These are phyloP conservation scores for Aricia artaxerxes DNA, from an alignment of 2,888 invertebrate genomes.

Conservation along the genomic window DNA sequence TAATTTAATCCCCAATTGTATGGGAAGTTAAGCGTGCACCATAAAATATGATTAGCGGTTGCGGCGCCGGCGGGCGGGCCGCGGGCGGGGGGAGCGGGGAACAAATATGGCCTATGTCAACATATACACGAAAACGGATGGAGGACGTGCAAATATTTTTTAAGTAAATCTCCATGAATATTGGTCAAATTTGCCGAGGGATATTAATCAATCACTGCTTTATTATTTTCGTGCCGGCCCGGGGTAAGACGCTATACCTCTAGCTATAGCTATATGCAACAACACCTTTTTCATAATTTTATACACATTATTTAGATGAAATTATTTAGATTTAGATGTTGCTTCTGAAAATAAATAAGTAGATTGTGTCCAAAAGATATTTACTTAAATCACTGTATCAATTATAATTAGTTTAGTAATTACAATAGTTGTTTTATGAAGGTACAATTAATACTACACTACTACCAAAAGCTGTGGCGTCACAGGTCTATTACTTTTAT, in stretches of 20 bases:
- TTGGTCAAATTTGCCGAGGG: slow-evolving; percentile 40
- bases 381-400: too few species aligned
- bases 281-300: neutral
- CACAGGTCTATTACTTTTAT: too few species aligned
- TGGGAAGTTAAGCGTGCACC: slow-evolving; percentile 58
- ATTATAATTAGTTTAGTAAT: too few species aligned
- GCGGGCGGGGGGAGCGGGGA: slow-evolving; percentile 51
- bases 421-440: too few species aligned
- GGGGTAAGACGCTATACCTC: neutral
- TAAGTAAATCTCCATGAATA: slow-evolving; percentile 49
- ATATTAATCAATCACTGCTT: slow-evolving; percentile 51
- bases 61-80: slow-evolving; percentile 46
- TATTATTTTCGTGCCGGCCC: neutral
- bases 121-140: slow-evolving; percentile 47
- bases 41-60: slow-evolving; percentile 77
- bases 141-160: slow-evolving; percentile 55
- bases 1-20: slow-evolving; percentile 68
- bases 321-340: too few species aligned
- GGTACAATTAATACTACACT: too few species aligned
- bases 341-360: too few species aligned
- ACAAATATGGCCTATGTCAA: slow-evolving; percentile 65
- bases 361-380: too few species aligned
- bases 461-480: too few species aligned
- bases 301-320: too few species aligned
- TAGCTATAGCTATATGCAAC: neutral